Evolutionary conservation across 2,888 invertebrate species (phyloP), one percentile per base, ranked within the genome.

Genomic region (Tipula confusa): DNA sequence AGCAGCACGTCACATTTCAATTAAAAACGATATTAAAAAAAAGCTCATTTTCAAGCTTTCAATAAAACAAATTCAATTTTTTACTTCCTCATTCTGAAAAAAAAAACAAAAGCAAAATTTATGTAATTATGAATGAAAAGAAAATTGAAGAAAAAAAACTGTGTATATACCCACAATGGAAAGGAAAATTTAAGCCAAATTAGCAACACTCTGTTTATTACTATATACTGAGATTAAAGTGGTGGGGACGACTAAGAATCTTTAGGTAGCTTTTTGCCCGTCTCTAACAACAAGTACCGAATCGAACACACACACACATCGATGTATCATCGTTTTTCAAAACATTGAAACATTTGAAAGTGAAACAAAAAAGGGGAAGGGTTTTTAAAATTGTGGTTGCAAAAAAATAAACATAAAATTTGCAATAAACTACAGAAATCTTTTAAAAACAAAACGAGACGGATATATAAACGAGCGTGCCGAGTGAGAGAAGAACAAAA

Each of bases 1-100:
- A 64, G 24, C 64, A 64, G 24, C 64, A 64, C 64, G 64, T 64
- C 24, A 64, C 64, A 64, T 64, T 64, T 64, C 64, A 64, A 64
- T 64, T 64, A 64, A 24, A 64, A 64, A 24, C 64, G 24, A 5
- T n/a, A n/a, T n/a, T n/a, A n/a, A n/a, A 31, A 24, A 64, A 64
- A 64, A 64, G 64, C 64, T 64, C 64, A 64, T 64, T 64, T 43
- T 64, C 64, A 64, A 64, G 64, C 64, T 64, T 64, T 64, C 64
- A 64, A 64, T 64, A 15, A 43, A n/a, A 15, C 7, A 64, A 64
- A 64, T 64, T 64, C 64, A 64, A 31, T 2, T 64, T 64, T 64
- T 64, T 64, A 64, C 64, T 64, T 64, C 64, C 64, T 64, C 64
- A 24, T 24, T 2, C 0, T 24, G 24, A 24, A 24, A 18, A 9